phyloP scores from a whole-genome alignment of 2,797 vertebrate species.

The Bovichtus variegatus region DNA sequence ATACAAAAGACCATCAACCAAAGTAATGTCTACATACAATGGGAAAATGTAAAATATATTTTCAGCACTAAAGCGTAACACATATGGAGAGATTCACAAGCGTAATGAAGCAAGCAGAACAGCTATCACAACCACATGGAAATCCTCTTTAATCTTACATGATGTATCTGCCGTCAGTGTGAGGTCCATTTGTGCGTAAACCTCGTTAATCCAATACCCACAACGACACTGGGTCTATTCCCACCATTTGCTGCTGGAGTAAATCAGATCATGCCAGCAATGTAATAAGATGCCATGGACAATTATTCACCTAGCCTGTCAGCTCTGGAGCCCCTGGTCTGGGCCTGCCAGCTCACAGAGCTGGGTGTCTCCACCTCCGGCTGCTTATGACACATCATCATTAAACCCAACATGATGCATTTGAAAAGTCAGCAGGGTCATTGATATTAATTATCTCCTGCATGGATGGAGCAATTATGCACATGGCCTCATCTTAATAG shows the following conservation, averaged over 20 bases:
- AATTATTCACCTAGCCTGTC: conserved; percentile 81
- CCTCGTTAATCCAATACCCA: conserved; percentile 74
- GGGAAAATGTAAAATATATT: conserved; percentile 16
- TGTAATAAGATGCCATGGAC: conserved; percentile 78
- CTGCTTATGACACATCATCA: conserved; percentile 78
- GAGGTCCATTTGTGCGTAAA: conserved; percentile 71
- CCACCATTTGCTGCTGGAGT: conserved; percentile 73
- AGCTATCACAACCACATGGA: conserved; percentile 55
- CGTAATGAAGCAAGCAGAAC: conserved; percentile 51
- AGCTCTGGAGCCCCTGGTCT: conserved; percentile 72
- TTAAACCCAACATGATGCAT: conserved; percentile 76
- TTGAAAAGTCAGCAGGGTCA: conserved; percentile 73
- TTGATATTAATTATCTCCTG: conserved; percentile 78
- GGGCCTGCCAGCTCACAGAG: conserved; percentile 62
- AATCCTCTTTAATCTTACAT: conserved; percentile 67
- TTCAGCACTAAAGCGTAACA: background rate
- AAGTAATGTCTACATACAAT: background rate
- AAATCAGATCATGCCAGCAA: conserved; percentile 77
- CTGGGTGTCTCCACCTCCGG: conserved; percentile 66
- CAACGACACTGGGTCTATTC: conserved; percentile 62
- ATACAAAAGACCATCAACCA: background rate
- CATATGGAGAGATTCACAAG: conserved; percentile 37
- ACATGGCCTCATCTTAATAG: conserved; percentile 56
- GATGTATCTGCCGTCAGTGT: conserved; percentile 65
- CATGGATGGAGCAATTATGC: conserved; percentile 63